Conservation (phyloP, 2,797 vertebrate genomes). For the Lithobates sylvaticus region DNA sequence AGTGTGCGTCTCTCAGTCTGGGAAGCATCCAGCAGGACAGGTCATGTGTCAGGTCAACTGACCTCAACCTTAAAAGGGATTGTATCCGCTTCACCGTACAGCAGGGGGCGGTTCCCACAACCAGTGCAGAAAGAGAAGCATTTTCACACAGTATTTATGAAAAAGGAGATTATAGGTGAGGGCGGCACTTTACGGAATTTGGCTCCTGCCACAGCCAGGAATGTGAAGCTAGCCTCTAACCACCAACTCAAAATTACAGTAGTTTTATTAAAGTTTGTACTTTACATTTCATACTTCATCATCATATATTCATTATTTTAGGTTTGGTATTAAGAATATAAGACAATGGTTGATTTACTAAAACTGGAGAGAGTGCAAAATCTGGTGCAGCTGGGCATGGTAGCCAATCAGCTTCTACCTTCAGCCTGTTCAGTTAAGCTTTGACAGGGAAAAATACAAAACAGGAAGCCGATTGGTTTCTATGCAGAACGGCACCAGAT, state of each 20-base stretch:
- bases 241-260: background rate
- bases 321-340: too few relatives aligned
- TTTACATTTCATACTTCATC: background rate
- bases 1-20: constrained; percentile 60
- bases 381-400: too few relatives aligned
- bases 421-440: too few relatives aligned
- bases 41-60: constrained; percentile 75
- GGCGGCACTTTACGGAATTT: constrained; percentile 66
- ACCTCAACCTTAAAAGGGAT: constrained; percentile 76
- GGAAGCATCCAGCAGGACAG: constrained; percentile 60
- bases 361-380: too few relatives aligned
- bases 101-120: constrained; percentile 74
- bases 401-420: too few relatives aligned
- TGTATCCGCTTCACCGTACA: constrained; percentile 77
- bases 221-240: constrained; percentile 27
- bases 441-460: too few relatives aligned
- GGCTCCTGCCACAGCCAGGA: constrained; percentile 25
- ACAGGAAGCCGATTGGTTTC: too few relatives aligned
- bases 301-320: too few relatives aligned
- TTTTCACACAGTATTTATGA: constrained; percentile 82
- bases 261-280: background rate
- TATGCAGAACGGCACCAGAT: too few relatives aligned
- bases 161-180: constrained; percentile 74
- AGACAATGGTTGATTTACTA: too few relatives aligned
- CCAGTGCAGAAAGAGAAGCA: constrained; percentile 75